A percentile compares a stretch with the other conserved stretches of the same genome.
Conservation (phyloP, 2,888 invertebrate species). For the Nasonovia ribisnigri region DNA sequence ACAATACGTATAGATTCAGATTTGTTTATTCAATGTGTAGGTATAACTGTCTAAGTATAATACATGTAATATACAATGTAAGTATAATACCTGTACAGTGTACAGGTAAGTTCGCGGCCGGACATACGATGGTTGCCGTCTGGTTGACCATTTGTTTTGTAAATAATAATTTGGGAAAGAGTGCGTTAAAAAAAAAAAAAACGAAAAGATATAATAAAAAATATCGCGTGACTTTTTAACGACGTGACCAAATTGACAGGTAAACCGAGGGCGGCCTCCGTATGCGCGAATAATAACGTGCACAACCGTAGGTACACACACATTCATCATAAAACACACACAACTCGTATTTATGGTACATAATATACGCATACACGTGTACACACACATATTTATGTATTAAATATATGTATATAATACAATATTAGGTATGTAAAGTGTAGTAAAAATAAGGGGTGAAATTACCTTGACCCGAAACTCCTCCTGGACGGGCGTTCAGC, state of each 20-base stretch:
- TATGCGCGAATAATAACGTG: constrained; percentile 24
- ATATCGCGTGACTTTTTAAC: constrained; percentile 65
- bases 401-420: not conserved
- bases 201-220: constrained; percentile 36
- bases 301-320: not conserved
- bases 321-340: not conserved
- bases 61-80: too few relatives aligned
- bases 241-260: constrained; percentile 64
- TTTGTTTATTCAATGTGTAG: not conserved
- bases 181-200: not conserved
- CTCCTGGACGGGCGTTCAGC: constrained; percentile 53
- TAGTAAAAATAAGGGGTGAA: constrained; percentile 1
- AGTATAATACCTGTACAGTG: too few relatives aligned
- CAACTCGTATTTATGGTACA: not conserved
- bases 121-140: not conserved
- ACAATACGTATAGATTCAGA: not conserved
- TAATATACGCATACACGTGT: not conserved
- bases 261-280: constrained; percentile 50
- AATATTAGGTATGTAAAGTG: not conserved
- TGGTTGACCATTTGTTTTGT: constrained; percentile 27
- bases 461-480: constrained; percentile 63
- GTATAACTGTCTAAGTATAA: too few relatives aligned
- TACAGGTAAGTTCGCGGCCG: not conserved
- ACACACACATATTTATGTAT: not conserved
- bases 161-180: constrained; percentile 38